These are phyloP conservation scores for Leptoteleia sp. DNA, from an alignment of 1,140 invertebrate genomes.

Conservation along the genomic window DNA sequence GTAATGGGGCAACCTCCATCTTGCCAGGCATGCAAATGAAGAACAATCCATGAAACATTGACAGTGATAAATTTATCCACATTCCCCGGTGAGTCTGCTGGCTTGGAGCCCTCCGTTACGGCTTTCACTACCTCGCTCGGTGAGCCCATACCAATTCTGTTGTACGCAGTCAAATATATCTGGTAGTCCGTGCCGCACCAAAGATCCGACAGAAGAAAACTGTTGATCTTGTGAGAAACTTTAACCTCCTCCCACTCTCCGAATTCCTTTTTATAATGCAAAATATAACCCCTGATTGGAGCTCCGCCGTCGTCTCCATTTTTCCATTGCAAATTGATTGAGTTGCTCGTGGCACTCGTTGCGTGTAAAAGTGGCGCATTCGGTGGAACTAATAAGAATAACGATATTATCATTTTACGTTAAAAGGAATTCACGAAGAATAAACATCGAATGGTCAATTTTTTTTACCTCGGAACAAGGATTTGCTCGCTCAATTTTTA, in stretches of 20 bases:
- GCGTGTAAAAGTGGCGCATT: slow-evolving; percentile 82
- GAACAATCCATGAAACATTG: slow-evolving; percentile 93
- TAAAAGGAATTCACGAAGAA: too few relatives aligned
- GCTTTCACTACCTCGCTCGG: slow-evolving; percentile 93
- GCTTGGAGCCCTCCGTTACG: slow-evolving; percentile 91
- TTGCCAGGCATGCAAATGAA: slow-evolving; percentile 93
- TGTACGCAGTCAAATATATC: slow-evolving; percentile 93
- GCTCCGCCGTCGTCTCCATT: slow-evolving; percentile 81
- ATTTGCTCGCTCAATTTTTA: too few relatives aligned
- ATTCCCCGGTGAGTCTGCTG: slow-evolving; percentile 85
- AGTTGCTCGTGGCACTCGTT: slow-evolving; percentile 82
- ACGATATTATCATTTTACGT: slow-evolving; percentile 19
- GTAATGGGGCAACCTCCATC: slow-evolving; percentile 94
- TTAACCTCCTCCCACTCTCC: slow-evolving; percentile 94
- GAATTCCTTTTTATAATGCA: slow-evolving; percentile 93
- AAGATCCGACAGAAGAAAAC: slow-evolving; percentile 89
- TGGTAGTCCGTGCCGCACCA: slow-evolving; percentile 94
- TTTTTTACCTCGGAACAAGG: too few relatives aligned
- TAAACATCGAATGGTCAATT: too few relatives aligned
- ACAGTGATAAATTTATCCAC: slow-evolving; percentile 88
- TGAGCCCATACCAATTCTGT: slow-evolving; percentile 92
- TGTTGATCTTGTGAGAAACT: slow-evolving; percentile 88
- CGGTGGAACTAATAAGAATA: slow-evolving; percentile 80
- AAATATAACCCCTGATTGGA: slow-evolving; percentile 87
- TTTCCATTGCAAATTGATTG: slow-evolving; percentile 83